Evolutionary conservation across 2,888 invertebrate species (phyloP).

Genomic region (Nasonovia ribisnigri): DNA sequence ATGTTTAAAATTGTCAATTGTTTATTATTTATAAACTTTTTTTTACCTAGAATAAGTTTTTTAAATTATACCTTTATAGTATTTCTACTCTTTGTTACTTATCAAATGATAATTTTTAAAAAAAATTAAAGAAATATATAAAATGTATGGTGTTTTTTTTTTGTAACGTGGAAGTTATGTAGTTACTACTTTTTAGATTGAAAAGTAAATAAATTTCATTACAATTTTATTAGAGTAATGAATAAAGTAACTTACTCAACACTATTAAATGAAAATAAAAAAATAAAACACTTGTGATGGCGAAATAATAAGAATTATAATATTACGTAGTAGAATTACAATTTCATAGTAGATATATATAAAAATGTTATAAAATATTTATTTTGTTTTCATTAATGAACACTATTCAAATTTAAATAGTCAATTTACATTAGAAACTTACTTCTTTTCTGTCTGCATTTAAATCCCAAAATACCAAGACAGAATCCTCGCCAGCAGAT

Average conservation of each 20-base stretch:
- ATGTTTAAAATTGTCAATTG: neutral
- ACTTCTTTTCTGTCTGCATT: constrained; percentile 84
- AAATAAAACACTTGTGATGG: neutral
- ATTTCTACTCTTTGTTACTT: too few species aligned
- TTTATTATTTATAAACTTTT: too few species aligned
- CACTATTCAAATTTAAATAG: neutral
- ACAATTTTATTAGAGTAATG: neutral
- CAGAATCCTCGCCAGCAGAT: constrained; percentile 92
- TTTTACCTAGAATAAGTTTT: too few species aligned
- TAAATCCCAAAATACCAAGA: constrained; percentile 96
- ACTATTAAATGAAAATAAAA: neutral
- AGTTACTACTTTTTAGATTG: neutral
- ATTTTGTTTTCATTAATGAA: neutral
- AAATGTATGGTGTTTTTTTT: neutral
- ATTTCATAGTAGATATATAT: neutral
- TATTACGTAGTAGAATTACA: neutral
- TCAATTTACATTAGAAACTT: constrained; percentile 68
- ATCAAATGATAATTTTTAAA: too few species aligned
- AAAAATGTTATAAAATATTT: neutral
- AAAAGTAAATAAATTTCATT: neutral
- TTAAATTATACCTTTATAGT: too few species aligned
- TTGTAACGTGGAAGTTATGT: neutral
- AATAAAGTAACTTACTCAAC: too few species aligned
- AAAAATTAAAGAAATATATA: neutral
- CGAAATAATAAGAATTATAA: neutral